A percentile compares a stretch with the other conserved stretches of the same genome.
Evolutionary conservation across 2,797 vertebrate species (phyloP).

Genomic region (Ptychobarbus kaznakovi): DNA sequence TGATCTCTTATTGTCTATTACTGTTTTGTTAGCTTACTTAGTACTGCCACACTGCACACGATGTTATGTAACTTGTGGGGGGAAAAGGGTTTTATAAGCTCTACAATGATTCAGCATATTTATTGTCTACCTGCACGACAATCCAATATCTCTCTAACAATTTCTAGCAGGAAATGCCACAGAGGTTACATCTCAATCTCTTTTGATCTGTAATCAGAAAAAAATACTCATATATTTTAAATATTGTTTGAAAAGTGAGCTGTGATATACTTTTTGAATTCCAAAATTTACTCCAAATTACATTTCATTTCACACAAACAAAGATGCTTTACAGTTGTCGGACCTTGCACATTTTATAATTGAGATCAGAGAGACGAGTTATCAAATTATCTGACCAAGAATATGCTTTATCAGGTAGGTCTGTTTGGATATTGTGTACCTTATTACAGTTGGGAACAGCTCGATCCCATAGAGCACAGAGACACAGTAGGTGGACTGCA

Average conservation of each 20-base stretch:
- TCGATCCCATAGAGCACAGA: conserved; percentile 75
- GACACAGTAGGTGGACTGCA: conserved; percentile 72
- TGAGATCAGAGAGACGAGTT: neutral
- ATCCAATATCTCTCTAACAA: neutral
- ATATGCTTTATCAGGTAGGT: neutral
- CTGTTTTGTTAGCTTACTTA: neutral
- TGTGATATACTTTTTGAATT: neutral
- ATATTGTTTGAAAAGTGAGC: neutral
- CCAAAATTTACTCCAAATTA: neutral
- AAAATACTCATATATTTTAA: neutral
- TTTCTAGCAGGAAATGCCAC: conserved; percentile 7
- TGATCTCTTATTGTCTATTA: neutral
- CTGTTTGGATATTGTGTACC: conserved; percentile 56
- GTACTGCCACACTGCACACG: neutral
- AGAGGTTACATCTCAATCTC: neutral
- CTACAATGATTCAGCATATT: conserved; percentile 26
- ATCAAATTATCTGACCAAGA: neutral
- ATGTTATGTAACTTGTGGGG: conserved; percentile 15
- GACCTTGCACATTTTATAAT: neutral
- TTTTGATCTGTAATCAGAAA: neutral
- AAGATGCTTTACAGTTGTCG: no score
- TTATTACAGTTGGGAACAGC: conserved; percentile 77
- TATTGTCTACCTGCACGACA: neutral
- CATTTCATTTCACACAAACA: neutral
- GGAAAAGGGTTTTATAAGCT: conserved; percentile 9